Conservation (phyloP, 2,888 invertebrate genomes). For the Platycheirus albimanus region DNA sequence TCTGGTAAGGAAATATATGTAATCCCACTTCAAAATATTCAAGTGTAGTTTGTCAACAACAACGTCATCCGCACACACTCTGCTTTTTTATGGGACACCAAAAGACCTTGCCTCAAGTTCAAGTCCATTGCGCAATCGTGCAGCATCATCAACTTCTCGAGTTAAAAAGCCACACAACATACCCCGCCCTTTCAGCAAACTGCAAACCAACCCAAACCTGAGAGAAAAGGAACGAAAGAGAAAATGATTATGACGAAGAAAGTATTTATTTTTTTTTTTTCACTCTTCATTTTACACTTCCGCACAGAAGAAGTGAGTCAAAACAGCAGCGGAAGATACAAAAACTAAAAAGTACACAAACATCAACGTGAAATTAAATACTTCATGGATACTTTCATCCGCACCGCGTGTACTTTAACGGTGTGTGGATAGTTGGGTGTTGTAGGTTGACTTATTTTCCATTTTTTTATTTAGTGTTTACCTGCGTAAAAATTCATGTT, state of each 20-base stretch:
- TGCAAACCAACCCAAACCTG: no score
- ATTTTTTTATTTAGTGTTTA: not conserved
- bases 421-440: slow-evolving; percentile 14
- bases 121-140: slow-evolving; percentile 62
- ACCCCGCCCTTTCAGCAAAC: not conserved
- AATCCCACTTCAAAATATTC: slow-evolving; percentile 12
- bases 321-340: slow-evolving; percentile 15
- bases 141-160: slow-evolving; percentile 20
- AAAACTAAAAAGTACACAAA: not conserved
- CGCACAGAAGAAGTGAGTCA: slow-evolving; percentile 6
- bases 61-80: slow-evolving; percentile 12
- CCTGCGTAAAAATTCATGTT: not conserved
- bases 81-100: slow-evolving; percentile 33
- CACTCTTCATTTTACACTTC: slow-evolving; percentile 41
- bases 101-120: slow-evolving; percentile 61
- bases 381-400: slow-evolving; percentile 4
- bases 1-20: not conserved
- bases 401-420: not conserved
- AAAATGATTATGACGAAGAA: slow-evolving; percentile 44
- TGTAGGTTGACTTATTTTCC: slow-evolving; percentile 10
- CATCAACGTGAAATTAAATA: slow-evolving; percentile 3
- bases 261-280: slow-evolving; percentile 8
- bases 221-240: slow-evolving; percentile 9
- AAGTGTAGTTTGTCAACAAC: slow-evolving; percentile 52
- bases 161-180: slow-evolving; percentile 18